Base-by-base conservation (phyloP, 2,888 invertebrate genomes). In the Drosophila algonquin region DNA sequence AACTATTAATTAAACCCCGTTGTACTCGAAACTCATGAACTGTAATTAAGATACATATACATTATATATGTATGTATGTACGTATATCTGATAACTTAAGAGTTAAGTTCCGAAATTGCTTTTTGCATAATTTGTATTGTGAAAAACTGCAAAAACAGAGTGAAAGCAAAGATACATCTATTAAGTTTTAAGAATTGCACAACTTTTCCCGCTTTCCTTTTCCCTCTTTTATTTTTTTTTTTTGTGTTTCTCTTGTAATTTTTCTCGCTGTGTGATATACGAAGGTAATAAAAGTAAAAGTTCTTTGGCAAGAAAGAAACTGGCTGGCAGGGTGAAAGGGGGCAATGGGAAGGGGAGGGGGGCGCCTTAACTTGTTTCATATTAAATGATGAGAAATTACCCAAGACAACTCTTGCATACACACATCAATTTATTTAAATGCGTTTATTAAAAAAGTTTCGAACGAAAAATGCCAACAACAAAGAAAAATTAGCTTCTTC, bases 381-480 rank as follows among this genome's bases (percentile, higher is more conserved):
- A 80, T 80, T 72, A 72, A 80, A 85, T 59, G 73, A 73, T 73
- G 67, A 61, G 60, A 68, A 64, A 69, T 71, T 70, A 67, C 59
- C 32, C 51, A 21, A 51, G 59, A 70, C 46, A 67, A 59, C 68
- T 74, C 67, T 48, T 21, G 64, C 40, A 69, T 65, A 61, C 40
- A 69, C 62, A 71, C 75, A 87, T 80, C 73, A 83, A 88, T 80
- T 88, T 72, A 82, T 83, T 88, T 82, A 79, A 89, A 88, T 88
- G 79, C 75, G 87, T 82, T 88, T 87, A 83, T 88, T 88, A 88
- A 83, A 87, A 87, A 83, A 83, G 69, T 87, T 83, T 64, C 50
- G 32, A 65, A 30, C 64, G 50, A 64, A 81, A 80, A 76, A 64
- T 64, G 67, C 80, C 72, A 77, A 77, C 72, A n/a, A 48, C 9